A percentile compares a stretch with the other conserved stretches of the same genome.
Conservation (phyloP, 1,140 invertebrate genomes). For the Mya arenaria region DNA sequence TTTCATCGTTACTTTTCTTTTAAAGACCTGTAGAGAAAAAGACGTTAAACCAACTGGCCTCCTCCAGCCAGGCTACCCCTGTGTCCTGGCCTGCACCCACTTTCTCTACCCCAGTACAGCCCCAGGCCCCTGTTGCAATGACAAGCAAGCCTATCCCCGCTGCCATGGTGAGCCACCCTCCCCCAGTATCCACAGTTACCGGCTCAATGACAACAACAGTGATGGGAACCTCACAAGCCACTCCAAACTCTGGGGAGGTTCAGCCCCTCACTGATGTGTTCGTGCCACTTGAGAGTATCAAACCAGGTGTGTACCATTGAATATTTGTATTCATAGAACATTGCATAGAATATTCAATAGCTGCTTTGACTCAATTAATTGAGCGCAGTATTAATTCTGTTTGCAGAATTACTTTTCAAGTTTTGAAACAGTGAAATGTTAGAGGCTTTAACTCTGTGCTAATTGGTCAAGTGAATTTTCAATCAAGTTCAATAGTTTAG, state of each 20-base stretch:
- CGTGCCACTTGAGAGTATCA: constrained; percentile 88
- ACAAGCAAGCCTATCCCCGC: too few relatives aligned
- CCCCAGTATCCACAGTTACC: constrained; percentile 6
- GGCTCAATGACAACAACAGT: constrained; percentile 42
- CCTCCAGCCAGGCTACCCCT: too few relatives aligned
- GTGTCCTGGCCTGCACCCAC: background rate
- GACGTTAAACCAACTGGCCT: constrained; percentile 87
- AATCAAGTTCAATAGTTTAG: too few relatives aligned
- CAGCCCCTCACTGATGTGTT: constrained; percentile 86
- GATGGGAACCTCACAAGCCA: constrained; percentile 67
- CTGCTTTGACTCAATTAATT: background rate
- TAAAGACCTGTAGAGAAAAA: constrained; percentile 85
- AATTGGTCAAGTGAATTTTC: too few relatives aligned
- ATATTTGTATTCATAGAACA: background rate
- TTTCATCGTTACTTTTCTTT: constrained; percentile 79
- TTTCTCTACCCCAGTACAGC: too few relatives aligned
- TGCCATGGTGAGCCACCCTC: constrained; percentile 33
- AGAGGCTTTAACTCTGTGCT: too few relatives aligned
- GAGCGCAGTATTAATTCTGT: background rate
- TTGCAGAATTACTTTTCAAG: too few relatives aligned
- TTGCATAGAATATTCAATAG: background rate
- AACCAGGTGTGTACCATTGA: constrained; percentile 84
- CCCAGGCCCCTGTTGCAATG: too few relatives aligned
- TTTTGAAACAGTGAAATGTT: too few relatives aligned
- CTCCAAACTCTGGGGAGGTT: constrained; percentile 62